Evolutionary conservation across 2,113 vertebrate species (phyloP).

Genomic region (Rana temporaria): DNA sequence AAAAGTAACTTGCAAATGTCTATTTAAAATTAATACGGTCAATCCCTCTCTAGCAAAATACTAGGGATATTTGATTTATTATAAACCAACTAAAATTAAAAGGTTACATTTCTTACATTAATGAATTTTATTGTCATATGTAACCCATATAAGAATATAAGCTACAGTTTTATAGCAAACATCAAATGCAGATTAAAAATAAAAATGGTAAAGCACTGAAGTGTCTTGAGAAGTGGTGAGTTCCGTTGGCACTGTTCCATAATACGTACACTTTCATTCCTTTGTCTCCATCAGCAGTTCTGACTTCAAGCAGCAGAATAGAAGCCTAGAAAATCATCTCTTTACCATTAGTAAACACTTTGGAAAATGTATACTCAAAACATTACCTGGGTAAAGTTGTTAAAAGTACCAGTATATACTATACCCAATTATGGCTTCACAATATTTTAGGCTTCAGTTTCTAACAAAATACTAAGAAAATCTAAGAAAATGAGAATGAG

Average conservation of each 20-base stretch:
- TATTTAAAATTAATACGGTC: constrained; percentile 56
- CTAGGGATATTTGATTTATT: constrained; percentile 75
- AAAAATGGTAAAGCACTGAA: constrained; percentile 88
- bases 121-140: constrained; percentile 80
- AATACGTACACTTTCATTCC: constrained; percentile 99
- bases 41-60: constrained; percentile 70
- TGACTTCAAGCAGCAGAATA: constrained; percentile 99
- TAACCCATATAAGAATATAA: constrained; percentile 84
- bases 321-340: constrained; percentile 99
- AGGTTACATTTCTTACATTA: constrained; percentile 84
- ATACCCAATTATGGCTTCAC: constrained; percentile 11
- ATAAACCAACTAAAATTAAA: constrained; percentile 72
- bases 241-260: constrained; percentile 99
- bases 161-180: constrained; percentile 80
- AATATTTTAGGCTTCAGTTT: not conserved
- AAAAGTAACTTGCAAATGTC: constrained; percentile 79
- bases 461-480: constrained; percentile 45
- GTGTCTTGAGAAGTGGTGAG: constrained; percentile 97
- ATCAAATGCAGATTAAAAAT: constrained; percentile 86
- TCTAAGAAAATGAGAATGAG: not conserved
- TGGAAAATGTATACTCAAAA: constrained; percentile 93
- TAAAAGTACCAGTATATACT: constrained; percentile 63
- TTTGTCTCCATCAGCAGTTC: constrained; percentile 99
- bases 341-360: constrained; percentile 99
- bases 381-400: constrained; percentile 82